Evolutionary conservation across 2,113 vertebrate genomes (phyloP), one percentile per base, ranked within the genome.

Genomic region (Dicaeum eximium): DNA sequence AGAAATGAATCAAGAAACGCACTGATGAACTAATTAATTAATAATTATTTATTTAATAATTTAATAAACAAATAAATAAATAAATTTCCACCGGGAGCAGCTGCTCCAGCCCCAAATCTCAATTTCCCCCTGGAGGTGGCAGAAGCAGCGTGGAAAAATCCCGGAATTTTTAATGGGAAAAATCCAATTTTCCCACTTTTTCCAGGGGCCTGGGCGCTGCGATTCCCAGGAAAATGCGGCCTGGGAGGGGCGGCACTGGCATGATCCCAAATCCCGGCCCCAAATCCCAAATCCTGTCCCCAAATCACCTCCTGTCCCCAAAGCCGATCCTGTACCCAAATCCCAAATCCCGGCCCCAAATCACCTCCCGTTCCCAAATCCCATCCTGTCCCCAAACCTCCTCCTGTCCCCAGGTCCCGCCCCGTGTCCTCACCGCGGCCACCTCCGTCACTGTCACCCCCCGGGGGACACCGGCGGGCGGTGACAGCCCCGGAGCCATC

Each of bases 141-240:
- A 44, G 53, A n/a, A 20, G 31, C 31, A 57, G 5, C 19, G 16
- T 1, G 14, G 40, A 57, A 57, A 57, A 74, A 28, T 35, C 18
- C 18, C 2, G 11, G 40, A 11, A 45, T 35, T 58, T 57, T 74
- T 45, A 17, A 3, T 1, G 42, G 33, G 24, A 35, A 57, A 57
- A 45, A 45, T 17, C 18, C 6, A 9, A 45, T 35, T 57, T 57
- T 16, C 53, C 40, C 14, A 13, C 10, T 45, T 45, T 37, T 35
- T 22, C 31, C 4, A 0, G 23, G 2, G 7, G 7, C 38, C 7
- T 28, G 40, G 40, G 33, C 30, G 13, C 1, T 1, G 71, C 3
- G 2, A 58, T 58, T 35, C 54, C 71, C 1, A 3, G 14, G 42
- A 74, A 58, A 57, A 35, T 24, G n/a, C 5, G 0, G 14, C 11